Evolutionary conservation across 1,140 invertebrate genomes (phyloP).

Genomic region (Pogonognathellus flavescens): DNA sequence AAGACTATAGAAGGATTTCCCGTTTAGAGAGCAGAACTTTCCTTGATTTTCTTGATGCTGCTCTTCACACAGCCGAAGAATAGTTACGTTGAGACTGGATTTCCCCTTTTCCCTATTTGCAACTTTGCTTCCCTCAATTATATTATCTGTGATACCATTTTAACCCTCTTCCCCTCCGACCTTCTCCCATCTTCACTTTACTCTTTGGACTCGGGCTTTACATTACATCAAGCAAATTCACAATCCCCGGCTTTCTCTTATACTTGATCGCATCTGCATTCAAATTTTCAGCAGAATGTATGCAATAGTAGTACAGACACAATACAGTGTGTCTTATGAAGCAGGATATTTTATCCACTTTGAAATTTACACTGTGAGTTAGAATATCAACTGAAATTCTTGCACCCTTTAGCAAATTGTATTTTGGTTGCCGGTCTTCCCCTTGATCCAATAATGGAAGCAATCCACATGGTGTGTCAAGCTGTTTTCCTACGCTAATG

Average conservation of each 20-base stretch:
- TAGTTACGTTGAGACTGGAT: not conserved
- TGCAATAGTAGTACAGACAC: no score
- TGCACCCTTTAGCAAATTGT: not conserved
- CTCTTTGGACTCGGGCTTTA: not conserved
- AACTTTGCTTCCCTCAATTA: not conserved
- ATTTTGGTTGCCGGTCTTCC: not conserved
- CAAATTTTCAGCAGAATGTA: no score
- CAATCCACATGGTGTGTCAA: not conserved
- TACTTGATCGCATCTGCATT: no score
- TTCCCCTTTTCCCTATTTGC: not conserved
- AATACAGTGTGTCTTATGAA: no score
- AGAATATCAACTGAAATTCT: not conserved
- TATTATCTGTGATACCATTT: not conserved
- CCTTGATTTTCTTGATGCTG: not conserved
- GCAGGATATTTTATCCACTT: no score
- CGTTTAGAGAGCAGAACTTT: no score
- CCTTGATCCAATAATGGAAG: not conserved
- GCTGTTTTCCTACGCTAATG: not conserved
- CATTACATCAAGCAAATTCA: not conserved
- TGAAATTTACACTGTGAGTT: not conserved
- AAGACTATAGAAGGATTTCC: no score
- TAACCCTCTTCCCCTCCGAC: slow-evolving; percentile 6
- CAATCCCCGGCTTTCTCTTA: no score
- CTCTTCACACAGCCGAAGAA: not conserved
- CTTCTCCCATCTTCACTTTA: not conserved